These are phyloP conservation scores for Willisornis vidua DNA, from an alignment of 2,113 vertebrate genomes.

Conservation along the genomic window DNA sequence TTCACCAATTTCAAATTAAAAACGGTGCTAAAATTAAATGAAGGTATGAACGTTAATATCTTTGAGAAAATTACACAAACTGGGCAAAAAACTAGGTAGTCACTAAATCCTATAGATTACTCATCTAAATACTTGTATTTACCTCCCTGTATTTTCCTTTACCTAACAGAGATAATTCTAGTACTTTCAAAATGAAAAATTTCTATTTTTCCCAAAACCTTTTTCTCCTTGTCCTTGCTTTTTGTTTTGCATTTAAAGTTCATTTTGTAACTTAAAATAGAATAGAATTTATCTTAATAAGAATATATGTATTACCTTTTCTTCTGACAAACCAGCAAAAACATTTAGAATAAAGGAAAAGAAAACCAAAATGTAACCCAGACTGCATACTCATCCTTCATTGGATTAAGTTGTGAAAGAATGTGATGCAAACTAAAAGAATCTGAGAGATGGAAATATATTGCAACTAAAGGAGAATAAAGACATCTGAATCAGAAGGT, in stretches of 20 bases:
- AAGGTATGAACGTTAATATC: background rate
- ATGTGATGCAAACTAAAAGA: background rate
- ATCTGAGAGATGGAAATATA: background rate
- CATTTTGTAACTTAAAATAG: background rate
- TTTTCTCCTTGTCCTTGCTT: rapidly evolving
- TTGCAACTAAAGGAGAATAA: background rate
- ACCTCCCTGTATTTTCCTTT: background rate
- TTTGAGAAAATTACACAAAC: background rate
- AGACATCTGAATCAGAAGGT: background rate
- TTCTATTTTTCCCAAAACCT: rapidly evolving
- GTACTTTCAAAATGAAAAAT: background rate
- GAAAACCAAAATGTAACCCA: too few species aligned
- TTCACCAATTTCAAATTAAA: background rate
- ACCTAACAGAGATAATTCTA: background rate
- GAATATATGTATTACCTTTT: background rate
- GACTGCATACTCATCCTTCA: background rate
- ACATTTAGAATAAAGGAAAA: background rate
- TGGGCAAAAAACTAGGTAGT: background rate
- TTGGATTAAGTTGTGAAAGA: background rate
- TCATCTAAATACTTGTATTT: background rate
- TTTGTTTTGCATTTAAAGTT: background rate
- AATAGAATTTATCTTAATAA: background rate
- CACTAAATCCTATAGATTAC: background rate
- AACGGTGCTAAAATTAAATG: background rate
- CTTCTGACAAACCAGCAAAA: background rate